phyloP scores from a whole-genome alignment of 2,113 vertebrate species.

The Plecotus auritus region DNA sequence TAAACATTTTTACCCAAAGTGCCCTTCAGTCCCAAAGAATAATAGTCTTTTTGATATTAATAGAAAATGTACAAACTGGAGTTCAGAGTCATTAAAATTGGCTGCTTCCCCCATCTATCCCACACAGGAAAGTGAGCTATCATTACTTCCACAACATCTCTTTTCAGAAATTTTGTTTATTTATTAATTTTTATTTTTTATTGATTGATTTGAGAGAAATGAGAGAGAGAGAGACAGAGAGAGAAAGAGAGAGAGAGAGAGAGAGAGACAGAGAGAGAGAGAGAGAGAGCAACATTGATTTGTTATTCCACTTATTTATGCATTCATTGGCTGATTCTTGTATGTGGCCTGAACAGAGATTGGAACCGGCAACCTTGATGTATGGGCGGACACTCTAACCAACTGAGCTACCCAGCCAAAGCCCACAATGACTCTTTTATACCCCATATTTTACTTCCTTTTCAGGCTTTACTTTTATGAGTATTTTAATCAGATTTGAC shows the following conservation, averaged over 20 bases:
- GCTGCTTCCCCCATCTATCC: not conserved
- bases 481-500: not conserved
- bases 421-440: not conserved
- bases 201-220: not conserved
- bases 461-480: not conserved
- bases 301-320: not conserved
- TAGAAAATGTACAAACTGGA: not conserved
- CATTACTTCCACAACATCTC: not conserved
- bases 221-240: not conserved
- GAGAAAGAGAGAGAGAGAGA: not conserved
- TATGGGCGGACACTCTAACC: not conserved
- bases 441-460: not conserved
- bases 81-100: not conserved
- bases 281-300: not conserved
- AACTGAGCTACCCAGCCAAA: not conserved
- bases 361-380: fast-evolving
- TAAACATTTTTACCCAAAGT: not conserved
- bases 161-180: not conserved
- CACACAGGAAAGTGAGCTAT: not conserved
- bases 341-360: not conserved
- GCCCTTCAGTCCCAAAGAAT: not conserved
- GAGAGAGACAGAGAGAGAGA: no score
- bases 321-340: not conserved
- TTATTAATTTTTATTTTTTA: not conserved
- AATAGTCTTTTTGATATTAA: not conserved